Base-by-base conservation (phyloP, 2,797 vertebrate species). In the Eulemur mongoz region DNA sequence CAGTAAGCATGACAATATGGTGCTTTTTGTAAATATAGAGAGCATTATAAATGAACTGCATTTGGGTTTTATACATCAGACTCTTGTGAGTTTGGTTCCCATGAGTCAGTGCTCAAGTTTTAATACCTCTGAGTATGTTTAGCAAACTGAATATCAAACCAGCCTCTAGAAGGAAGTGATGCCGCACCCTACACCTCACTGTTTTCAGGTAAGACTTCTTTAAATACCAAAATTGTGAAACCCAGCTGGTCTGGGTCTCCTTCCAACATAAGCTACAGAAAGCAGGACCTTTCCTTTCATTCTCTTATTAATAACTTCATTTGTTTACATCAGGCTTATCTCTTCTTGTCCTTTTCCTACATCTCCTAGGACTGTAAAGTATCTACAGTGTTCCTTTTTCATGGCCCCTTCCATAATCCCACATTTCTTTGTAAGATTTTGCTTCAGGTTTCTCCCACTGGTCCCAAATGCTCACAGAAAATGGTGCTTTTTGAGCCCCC, bases 131-230 rank as follows among this genome's bases (percentile, higher is more conserved):
- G 38, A 35, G 63, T 70, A 69, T 57, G 85, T 30, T 88, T 50
- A 81, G 35, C 72, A 96, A 91, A 92, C 7, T 22, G 78, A 63
- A 40, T 82, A 75, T 73, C 57, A 95, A 75, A 61, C 69, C 67
- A 96, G 81, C 7, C 14, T 35, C 45, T 86, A 61, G 22, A 89
- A 72, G 50, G 78, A 92, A 70, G 45, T 70, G 48, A 92, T 12
- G 32, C 18, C n/a, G 59, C 13, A 63, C 35, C 45, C 70, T 25
- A 18, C 5, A 65, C 23, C 4, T 22, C 40, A n/a, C 35, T 43
- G 23, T 43, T 2, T 89, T 82, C 76, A 43, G 82, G 67, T 10
- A 65, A 45, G 65, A 67, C 50, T 82, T 83, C 63, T 93, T 94
- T 48, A 78, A 83, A 79, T 63, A 43, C 30, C 11, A 83, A 80